Evolutionary conservation across 2,888 invertebrate genomes (phyloP).

Genomic region (Cenopis cana): DNA sequence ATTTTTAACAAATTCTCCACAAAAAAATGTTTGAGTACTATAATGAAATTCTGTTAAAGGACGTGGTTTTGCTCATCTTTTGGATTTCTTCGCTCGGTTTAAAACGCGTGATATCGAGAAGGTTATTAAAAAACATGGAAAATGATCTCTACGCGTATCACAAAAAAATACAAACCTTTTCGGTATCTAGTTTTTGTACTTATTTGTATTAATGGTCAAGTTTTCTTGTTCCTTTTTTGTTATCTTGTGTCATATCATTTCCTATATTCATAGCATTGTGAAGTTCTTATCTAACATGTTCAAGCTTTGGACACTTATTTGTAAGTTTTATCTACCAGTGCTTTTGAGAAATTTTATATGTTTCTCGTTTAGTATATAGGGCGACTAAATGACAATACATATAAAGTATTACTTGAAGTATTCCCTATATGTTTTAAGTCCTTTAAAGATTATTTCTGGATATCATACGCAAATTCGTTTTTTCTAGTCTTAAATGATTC

Average conservation of each 20-base stretch:
- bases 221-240: slow-evolving; percentile 56
- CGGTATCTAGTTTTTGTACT: slow-evolving; percentile 56
- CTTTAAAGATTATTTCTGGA: slow-evolving; percentile 53
- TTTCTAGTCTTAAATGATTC: slow-evolving; percentile 53
- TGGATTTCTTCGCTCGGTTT: slow-evolving; percentile 57
- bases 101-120: slow-evolving; percentile 45
- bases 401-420: slow-evolving; percentile 77
- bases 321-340: slow-evolving; percentile 41
- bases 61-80: slow-evolving; percentile 40
- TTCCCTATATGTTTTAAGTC: slow-evolving; percentile 74
- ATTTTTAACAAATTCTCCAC: slow-evolving; percentile 1
- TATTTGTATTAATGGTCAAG: slow-evolving; percentile 48
- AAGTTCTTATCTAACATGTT: slow-evolving; percentile 47
- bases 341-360: slow-evolving; percentile 70
- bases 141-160: slow-evolving; percentile 31
- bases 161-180: slow-evolving; percentile 52
- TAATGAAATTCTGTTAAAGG: slow-evolving; percentile 8
- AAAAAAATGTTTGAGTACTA: background rate
- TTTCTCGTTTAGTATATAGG: slow-evolving; percentile 83
- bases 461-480: slow-evolving; percentile 54
- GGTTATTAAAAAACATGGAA: slow-evolving; percentile 19
- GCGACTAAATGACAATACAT: slow-evolving; percentile 85
- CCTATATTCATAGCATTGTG: slow-evolving; percentile 45
- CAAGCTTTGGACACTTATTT: slow-evolving; percentile 38
- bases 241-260: slow-evolving; percentile 45